Conservation (phyloP, 2,888 invertebrate genomes). For the Drosophila picticornis region DNA sequence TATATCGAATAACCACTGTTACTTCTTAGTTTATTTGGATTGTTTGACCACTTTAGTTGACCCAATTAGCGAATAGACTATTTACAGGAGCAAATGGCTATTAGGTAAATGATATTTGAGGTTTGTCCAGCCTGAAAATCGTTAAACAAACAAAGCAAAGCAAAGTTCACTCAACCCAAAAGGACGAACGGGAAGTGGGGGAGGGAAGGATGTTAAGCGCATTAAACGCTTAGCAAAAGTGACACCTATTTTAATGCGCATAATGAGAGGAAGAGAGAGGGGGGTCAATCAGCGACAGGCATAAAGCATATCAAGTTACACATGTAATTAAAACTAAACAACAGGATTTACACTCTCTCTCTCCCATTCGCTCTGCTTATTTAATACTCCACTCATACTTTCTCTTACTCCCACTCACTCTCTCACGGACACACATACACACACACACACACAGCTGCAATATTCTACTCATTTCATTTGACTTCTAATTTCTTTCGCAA, state of each 20-base stretch:
- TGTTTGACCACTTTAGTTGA: conserved; percentile 51
- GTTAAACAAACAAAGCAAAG: conserved; percentile 38
- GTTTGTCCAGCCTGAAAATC: conserved; percentile 62
- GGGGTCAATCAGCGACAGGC: conserved; percentile 36
- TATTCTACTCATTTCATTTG: conserved; percentile 43
- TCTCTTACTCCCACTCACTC: neutral
- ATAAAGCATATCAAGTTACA: conserved; percentile 30
- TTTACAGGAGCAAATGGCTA: conserved; percentile 67
- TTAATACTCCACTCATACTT: conserved; percentile 28
- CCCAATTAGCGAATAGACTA: conserved; percentile 59
- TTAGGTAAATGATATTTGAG: conserved; percentile 70
- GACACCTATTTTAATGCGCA: conserved; percentile 15
- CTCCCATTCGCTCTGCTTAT: neutral
- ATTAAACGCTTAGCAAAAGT: conserved; percentile 29
- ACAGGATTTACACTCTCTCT: neutral
- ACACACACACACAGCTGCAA: conserved; percentile 1
- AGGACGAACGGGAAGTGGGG: neutral
- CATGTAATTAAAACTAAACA: conserved; percentile 50
- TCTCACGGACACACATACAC: neutral
- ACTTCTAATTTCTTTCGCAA: conserved; percentile 55
- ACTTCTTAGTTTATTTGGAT: neutral
- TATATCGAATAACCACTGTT: neutral
- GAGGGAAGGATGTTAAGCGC: conserved; percentile 3
- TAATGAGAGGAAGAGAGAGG: conserved; percentile 16
- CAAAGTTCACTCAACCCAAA: conserved; percentile 38